phyloP scores from a whole-genome alignment of 2,113 vertebrate genomes.

The Sciurus niger region DNA sequence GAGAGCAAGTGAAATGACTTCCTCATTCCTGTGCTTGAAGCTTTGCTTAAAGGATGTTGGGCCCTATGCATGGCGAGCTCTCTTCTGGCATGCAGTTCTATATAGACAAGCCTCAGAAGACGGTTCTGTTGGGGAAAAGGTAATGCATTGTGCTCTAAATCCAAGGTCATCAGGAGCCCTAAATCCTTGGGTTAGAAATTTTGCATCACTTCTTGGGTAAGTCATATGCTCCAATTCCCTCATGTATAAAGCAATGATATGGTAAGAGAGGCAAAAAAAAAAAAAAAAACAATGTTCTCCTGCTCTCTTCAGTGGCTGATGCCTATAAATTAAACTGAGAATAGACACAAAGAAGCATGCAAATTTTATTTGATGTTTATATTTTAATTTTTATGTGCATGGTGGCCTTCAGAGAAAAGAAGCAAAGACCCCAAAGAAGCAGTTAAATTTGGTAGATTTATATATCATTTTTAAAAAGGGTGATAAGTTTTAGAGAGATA shows the following conservation, averaged over 20 bases:
- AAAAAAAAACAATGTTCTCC: background rate
- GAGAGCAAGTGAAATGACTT: background rate
- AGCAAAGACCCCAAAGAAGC: background rate
- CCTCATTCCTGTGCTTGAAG: background rate
- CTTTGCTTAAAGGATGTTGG: background rate
- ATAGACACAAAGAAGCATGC: background rate
- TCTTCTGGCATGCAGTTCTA: no score
- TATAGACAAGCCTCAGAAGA: background rate
- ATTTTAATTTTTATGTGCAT: background rate
- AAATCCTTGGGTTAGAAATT: no score
- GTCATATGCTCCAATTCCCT: background rate
- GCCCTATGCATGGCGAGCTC: background rate
- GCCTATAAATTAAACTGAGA: background rate
- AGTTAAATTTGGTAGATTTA: background rate
- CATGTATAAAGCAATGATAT: background rate
- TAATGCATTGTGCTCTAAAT: no score
- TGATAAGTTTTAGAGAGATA: background rate
- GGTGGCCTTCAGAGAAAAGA: background rate
- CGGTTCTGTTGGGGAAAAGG: background rate
- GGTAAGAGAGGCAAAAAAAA: background rate
- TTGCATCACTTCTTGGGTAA: background rate
- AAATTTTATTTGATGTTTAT: background rate
- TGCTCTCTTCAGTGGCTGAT: background rate
- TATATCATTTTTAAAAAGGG: background rate
- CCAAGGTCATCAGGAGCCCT: no score